Base-by-base conservation (phyloP, 2,113 vertebrate genomes). In the Passer domesticus region DNA sequence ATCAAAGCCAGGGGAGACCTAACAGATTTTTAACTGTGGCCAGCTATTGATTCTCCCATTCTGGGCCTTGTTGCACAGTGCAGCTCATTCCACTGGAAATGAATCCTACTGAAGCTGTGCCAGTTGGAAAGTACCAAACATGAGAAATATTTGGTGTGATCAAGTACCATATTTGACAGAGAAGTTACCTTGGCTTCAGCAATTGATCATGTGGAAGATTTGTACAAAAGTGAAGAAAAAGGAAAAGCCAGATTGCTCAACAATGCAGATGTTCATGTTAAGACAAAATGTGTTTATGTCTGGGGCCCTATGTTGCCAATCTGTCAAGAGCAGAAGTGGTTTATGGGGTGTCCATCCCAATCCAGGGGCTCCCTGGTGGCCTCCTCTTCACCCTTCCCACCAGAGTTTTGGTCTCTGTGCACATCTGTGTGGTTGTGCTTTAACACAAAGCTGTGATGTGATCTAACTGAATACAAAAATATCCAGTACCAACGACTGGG, bases 161-260 rank as follows among this genome's bases (percentile, higher is more conserved):
- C 0, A 1, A 93, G 72, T 55, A 20, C 21, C 53, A 72, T 15
- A 68, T 25, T 31, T 55, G 74, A 52, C 91, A 86, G 93, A 85
- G 94, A 89, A 91, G 75, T 94, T 91, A 70, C 86, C 67, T 77
- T 93, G 93, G 78, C 92, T 97, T 95, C 94, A 96, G 91, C 66
- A 72, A 63, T 94, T 93, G 91, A 63, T 94, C 37, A 17, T 12
- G 68, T 80, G 58, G 73, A 60, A 93, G 82, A 87, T 87, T 70
- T 64, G 66, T 64, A 73, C 68, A 44, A 79, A 92, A 92, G 23
- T 1, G 3, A 44, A 60, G 6, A 11, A 80, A 50, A 64, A n/a
- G 52, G 8, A 72, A n/a, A 69, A 35, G 11, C 33, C n/a, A 27
- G 23, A 66, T 92, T 92, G 89, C 73, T 83, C 46, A 96, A 37